Percentiles rank a stretch among this genome's conserved stretches.
Conservation (phyloP, 2,797 vertebrate genomes). For the Tinamus major region DNA sequence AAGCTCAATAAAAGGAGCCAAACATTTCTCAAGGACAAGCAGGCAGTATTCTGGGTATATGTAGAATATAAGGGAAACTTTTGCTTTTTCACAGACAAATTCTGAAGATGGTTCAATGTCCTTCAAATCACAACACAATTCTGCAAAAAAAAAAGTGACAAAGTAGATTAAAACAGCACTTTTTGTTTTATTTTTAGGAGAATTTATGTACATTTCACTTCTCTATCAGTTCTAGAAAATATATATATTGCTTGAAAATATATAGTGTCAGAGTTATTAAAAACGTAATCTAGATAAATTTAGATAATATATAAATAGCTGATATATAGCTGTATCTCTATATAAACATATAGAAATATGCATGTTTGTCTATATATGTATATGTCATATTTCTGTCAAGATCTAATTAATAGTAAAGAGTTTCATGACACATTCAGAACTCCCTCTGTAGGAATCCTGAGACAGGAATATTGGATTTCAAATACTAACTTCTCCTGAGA, state of each 20-base stretch:
- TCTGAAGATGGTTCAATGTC: neutral
- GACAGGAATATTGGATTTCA: neutral
- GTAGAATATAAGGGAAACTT: neutral
- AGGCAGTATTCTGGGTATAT: neutral
- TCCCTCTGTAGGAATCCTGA: neutral
- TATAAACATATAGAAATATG: no score
- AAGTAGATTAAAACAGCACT: neutral
- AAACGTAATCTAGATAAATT: neutral
- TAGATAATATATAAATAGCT: neutral
- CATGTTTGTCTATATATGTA: neutral
- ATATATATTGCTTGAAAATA: no score
- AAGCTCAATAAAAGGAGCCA: slow-evolving; percentile 7
- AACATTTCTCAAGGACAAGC: slow-evolving; percentile 20
- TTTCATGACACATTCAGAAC: neutral
- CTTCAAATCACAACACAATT: neutral
- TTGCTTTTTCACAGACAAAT: neutral
- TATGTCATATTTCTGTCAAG: neutral
- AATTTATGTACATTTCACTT: neutral
- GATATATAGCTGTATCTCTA: neutral
- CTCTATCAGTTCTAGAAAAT: neutral
- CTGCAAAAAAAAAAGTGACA: neutral
- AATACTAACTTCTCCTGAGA: neutral
- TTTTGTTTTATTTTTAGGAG: neutral
- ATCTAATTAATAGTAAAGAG: neutral
- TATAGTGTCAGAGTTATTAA: neutral